These are phyloP conservation scores for Caenorhabditis sp. DNA, from an alignment of 2,888 invertebrate genomes.

Conservation along the genomic window DNA sequence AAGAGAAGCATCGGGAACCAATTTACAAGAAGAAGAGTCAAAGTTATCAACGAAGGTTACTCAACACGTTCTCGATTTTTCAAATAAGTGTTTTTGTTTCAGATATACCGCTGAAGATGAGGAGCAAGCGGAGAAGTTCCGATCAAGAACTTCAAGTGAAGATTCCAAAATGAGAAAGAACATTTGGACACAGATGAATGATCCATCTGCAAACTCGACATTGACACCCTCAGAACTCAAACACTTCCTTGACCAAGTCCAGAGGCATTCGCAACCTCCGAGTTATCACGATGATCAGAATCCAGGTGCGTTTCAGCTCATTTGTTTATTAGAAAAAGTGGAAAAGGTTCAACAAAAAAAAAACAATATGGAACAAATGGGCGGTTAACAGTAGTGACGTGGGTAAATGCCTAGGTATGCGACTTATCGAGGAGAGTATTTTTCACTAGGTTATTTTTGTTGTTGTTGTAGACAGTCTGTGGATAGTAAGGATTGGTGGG, in stretches of 20 bases:
- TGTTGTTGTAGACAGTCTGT: conserved; percentile 53
- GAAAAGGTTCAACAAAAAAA: conserved; percentile 30
- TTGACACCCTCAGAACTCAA: conserved; percentile 46
- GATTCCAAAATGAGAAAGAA: conserved; percentile 54
- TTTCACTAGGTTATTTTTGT: conserved; percentile 32
- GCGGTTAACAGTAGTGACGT: conserved; percentile 20
- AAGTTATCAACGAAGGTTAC: conserved; percentile 58
- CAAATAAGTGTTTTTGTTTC: not conserved
- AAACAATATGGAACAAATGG: conserved; percentile 55
- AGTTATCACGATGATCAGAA: conserved; percentile 39
- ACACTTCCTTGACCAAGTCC: conserved; percentile 51
- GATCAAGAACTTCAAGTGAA: conserved; percentile 52
- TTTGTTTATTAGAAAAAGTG: conserved; percentile 35
- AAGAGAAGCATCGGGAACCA: conserved; percentile 29
- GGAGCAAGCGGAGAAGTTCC: conserved; percentile 34
- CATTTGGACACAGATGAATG: conserved; percentile 51
- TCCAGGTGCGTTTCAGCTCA: conserved; percentile 30
- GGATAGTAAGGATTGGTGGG: conserved; percentile 63
- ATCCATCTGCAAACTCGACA: conserved; percentile 45
- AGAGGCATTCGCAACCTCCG: conserved; percentile 56
- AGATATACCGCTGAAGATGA: conserved; percentile 54
- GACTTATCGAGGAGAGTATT: conserved; percentile 40
- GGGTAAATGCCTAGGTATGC: conserved; percentile 18
- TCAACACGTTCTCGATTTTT: not conserved
- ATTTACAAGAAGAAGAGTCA: conserved; percentile 63